Evolutionary conservation across 2,113 vertebrate species (phyloP), one percentile per base, ranked within the genome.

Genomic region (Saguinus midas): DNA sequence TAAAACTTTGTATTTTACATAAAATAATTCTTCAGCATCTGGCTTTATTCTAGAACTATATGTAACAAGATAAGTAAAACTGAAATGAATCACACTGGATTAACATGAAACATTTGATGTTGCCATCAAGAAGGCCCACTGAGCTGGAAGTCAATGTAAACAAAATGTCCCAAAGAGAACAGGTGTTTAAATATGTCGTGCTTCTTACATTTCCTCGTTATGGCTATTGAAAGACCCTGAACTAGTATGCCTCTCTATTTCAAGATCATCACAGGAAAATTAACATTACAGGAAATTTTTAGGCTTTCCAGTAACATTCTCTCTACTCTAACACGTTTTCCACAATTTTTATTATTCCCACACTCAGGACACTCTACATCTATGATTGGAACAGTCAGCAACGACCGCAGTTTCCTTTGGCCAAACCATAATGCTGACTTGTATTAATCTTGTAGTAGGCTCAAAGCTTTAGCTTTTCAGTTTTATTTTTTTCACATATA

Each of bases 11-110:
- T 35, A 76, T 21, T 80, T 87, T 83, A 80, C 64, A 45, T n/a
- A 92, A 84, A 88, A 82, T 75, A 87, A 84, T 87, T 68, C 57
- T 76, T 17, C 7, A 95, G 58, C 61, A 91, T 84, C 75, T 96
- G 70, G 12, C 25, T 94, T 94, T 90, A 58, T 73, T 87, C 20
- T 73, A 83, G 43, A 90, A 90, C 64, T 70, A 75, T 9, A 79
- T 29, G 29, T 48, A 40, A 37, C 80, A 91, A 92, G 43, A 96
- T 90, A 58, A 96, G 84, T 93, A 40, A 61, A 72, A 93, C 27
- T 72, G 43, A 87, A 87, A 72, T 73, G 29, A 90, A 92, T 93
- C 57, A 73, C 68, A 58, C 58, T 91, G 32, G 16, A 58, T 72
- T 73, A 79, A 52, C 50, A 93, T 20, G 40, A 90, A 94, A 90